Evolutionary conservation across 92 coral and sea anemone species (phyloP).

Genomic region (Diadumene lineata): DNA sequence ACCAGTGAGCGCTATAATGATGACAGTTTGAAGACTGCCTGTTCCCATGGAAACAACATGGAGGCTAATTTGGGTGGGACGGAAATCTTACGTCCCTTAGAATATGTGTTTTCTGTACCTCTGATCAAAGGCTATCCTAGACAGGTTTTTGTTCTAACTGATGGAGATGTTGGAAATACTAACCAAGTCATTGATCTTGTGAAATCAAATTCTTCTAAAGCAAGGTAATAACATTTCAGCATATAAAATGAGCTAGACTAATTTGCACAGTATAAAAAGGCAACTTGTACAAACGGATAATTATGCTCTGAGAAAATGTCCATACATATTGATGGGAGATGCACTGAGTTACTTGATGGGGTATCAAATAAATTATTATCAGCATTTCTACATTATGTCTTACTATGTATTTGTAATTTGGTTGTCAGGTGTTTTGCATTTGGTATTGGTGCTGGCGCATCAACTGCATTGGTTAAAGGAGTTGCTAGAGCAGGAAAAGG

Average conservation of each 20-base stretch:
- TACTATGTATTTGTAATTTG: neutral
- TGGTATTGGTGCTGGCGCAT: slow-evolving; percentile 73
- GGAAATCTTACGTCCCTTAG: slow-evolving; percentile 67
- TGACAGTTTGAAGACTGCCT: slow-evolving; percentile 63
- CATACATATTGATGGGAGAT: too few relatives aligned
- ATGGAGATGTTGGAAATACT: slow-evolving; percentile 82
- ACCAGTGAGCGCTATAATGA: slow-evolving; percentile 73
- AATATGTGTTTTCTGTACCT: slow-evolving; percentile 69
- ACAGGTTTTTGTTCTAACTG: slow-evolving; percentile 86
- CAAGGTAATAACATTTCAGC: too few relatives aligned
- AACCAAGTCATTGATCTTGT: slow-evolving; percentile 72
- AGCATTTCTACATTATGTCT: too few relatives aligned
- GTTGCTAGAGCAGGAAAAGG: slow-evolving; percentile 75
- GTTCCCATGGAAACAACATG: slow-evolving; percentile 52
- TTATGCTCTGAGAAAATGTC: too few relatives aligned
- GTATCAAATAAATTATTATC: neutral
- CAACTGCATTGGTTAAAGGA: slow-evolving; percentile 59
- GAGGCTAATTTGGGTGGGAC: slow-evolving; percentile 89
- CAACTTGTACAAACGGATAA: too few relatives aligned
- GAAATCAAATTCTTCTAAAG: slow-evolving; percentile 43
- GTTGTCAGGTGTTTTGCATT: slow-evolving; percentile 60
- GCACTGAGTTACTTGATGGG: neutral
- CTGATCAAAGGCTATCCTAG: slow-evolving; percentile 83
- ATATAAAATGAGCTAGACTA: too few relatives aligned
- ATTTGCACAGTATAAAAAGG: too few relatives aligned